Evolutionary conservation across 2,113 vertebrate genomes (phyloP).

Genomic region (Ellobius talpinus): DNA sequence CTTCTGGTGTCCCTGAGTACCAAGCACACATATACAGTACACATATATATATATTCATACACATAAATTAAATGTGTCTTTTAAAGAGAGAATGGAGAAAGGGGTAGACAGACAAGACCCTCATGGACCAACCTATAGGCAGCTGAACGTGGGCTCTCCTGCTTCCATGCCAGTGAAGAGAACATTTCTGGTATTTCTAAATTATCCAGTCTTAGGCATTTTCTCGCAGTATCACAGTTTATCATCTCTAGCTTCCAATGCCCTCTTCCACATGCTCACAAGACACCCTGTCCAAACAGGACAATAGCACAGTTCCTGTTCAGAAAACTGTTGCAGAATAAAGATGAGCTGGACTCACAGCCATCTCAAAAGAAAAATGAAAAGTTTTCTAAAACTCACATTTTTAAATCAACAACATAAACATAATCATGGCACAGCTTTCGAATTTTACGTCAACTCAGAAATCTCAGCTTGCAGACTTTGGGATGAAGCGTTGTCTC

Average conservation of each 20-base stretch:
- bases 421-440: neutral
- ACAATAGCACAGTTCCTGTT: neutral
- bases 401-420: slow-evolving; percentile 27
- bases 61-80: neutral
- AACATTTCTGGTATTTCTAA: too few relatives aligned
- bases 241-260: neutral
- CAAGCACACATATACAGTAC: neutral
- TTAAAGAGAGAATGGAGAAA: neutral
- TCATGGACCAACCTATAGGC: too few relatives aligned
- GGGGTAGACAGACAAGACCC: neutral
- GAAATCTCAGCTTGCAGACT: neutral
- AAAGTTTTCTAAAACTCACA: slow-evolving; percentile 4
- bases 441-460: neutral
- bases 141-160: neutral
- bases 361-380: neutral
- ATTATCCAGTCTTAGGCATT: neutral
- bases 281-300: neutral
- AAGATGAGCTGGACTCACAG: neutral
- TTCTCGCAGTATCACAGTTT: neutral
- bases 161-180: neutral
- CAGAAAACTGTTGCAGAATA: neutral
- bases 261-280: neutral
- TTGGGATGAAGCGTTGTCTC: neutral
- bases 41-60: neutral
- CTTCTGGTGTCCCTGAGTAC: neutral